Conservation (phyloP, 2,113 vertebrate species). For the Stictonetta naevosa region DNA sequence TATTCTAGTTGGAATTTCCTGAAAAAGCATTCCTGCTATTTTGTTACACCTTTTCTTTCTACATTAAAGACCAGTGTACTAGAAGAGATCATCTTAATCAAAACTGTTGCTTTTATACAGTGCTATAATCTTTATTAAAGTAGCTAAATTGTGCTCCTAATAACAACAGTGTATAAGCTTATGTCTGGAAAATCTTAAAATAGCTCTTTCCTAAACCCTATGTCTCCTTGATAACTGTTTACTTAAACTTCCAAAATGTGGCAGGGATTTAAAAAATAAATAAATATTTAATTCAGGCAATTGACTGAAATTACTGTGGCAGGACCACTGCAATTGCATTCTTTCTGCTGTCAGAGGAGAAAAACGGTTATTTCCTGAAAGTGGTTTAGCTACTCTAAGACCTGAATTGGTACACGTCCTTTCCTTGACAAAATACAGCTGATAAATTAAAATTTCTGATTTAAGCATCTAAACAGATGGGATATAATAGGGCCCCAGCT, state of each 20-base stretch:
- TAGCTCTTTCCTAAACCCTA: not conserved
- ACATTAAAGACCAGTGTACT: not conserved
- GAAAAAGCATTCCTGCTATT: not conserved
- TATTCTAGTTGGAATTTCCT: not conserved
- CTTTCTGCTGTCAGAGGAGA: not conserved
- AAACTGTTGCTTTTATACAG: not conserved
- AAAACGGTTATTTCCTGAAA: not conserved
- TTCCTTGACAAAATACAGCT: not conserved
- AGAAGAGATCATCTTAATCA: not conserved
- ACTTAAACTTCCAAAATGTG: not conserved
- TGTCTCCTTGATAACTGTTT: not conserved
- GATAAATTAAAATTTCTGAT: not conserved
- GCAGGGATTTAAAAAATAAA: not conserved
- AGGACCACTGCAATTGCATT: not conserved
- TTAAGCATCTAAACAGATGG: not conserved
- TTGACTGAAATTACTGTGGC: not conserved
- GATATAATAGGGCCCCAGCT: not conserved
- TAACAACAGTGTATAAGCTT: not conserved
- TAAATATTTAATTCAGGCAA: not conserved
- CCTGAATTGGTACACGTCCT: not conserved
- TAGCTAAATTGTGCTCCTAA: not conserved
- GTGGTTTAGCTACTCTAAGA: not conserved
- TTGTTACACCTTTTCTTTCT: not conserved
- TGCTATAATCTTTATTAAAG: not conserved
- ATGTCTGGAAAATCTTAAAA: not conserved